Evolutionary conservation across 2,888 invertebrate genomes (phyloP), one percentile per base, ranked within the genome.

Genomic region (Iselma pallidipennis): DNA sequence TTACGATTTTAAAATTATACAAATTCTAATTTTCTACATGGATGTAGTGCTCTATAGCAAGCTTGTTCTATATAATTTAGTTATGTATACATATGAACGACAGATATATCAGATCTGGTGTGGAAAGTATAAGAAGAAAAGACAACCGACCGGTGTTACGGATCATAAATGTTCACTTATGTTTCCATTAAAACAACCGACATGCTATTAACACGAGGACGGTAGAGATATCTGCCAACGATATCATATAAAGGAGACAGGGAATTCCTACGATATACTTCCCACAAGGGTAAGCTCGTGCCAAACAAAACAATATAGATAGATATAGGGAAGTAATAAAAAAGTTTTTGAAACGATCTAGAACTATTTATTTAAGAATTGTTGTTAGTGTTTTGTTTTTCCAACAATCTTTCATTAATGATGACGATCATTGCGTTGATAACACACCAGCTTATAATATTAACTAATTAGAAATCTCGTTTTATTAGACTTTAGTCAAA

Each of bases 151-250:
- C 82, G 82, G 81, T 79, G 82, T 81, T 74, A 79, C 81, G 82
- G 75, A 71, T 76, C 81, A 82, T 82, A 82, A 82, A 81, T 77
- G 75, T 79, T 81, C 78, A 80, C 81, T 81, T 82, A 82, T 82
- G 82, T 81, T 82, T 81, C 80, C 80, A 82, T 82, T 82, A 82
- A 80, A 78, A 76, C 74, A 71, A 77, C 78, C 76, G 78, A 74
- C 77, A 67, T 68, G 71, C 77, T 72, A 78, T 79, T 79, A 77
- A 77, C 76, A 74, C 78, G 71, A 71, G 70, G 55, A 68, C 66
- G 69, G 60, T 61, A 68, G 66, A 76, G 74, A 74, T 74, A 76
- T 75, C 76, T 77, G 76, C 76, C 77, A 78, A 74, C 73, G 72
- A 72, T 71, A 74, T 75, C 75, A 72, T 61, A 55, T 49, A 58